Percentiles rank a stretch among this genome's conserved stretches.
Evolutionary conservation across 1,140 invertebrate genomes (phyloP).

Genomic region (Ips typographus): DNA sequence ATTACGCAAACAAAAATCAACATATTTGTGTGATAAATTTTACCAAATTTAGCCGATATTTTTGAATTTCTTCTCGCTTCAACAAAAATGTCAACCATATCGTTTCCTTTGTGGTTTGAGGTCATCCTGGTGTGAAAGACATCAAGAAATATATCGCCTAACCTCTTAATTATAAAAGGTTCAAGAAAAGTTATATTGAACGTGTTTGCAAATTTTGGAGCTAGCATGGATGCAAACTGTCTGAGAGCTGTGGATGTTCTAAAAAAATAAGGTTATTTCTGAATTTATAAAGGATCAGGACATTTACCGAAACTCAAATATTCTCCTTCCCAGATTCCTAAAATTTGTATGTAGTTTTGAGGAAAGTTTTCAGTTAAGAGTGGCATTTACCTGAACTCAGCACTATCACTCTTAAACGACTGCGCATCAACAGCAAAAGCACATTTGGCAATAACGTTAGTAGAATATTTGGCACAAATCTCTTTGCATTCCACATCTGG

Average conservation of each 20-base stretch:
- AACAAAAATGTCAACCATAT: slow-evolving; percentile 56
- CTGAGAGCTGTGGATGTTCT: background rate
- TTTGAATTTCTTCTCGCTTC: slow-evolving; percentile 54
- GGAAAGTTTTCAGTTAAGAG: too few species aligned
- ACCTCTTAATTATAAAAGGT: background rate
- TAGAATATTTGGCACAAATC: slow-evolving; percentile 52
- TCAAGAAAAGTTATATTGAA: background rate
- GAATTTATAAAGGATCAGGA: background rate
- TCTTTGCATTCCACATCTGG: slow-evolving; percentile 44
- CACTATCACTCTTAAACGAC: slow-evolving; percentile 48
- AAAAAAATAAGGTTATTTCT: background rate
- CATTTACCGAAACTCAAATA: background rate
- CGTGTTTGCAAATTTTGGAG: background rate
- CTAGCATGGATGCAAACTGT: background rate
- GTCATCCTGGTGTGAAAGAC: slow-evolving; percentile 53
- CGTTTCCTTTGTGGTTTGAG: slow-evolving; percentile 35
- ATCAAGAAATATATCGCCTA: background rate
- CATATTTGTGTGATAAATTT: background rate
- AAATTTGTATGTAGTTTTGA: background rate
- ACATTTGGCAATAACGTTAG: slow-evolving; percentile 55
- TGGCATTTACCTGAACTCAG: background rate
- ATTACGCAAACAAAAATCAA: background rate
- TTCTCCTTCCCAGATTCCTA: background rate
- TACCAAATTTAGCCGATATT: background rate
- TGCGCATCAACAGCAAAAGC: slow-evolving; percentile 55